phyloP scores from a whole-genome alignment of 1,140 invertebrate genomes.

The Sarcophaga bullata region DNA sequence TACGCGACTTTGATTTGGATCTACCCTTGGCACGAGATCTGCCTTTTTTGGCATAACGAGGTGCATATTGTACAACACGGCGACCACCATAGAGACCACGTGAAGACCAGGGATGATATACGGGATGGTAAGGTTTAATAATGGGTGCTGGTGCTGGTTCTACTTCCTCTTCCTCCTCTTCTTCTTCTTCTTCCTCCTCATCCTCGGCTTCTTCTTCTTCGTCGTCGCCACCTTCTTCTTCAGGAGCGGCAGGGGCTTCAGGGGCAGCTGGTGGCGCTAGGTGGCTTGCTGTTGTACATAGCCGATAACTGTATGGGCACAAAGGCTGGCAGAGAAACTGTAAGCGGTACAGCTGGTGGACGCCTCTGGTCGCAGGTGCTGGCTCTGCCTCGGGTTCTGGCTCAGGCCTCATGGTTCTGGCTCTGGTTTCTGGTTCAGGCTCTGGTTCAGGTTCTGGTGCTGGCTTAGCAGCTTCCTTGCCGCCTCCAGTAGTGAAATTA shows the following conservation, averaged over 20 bases:
- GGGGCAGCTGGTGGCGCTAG: constrained; percentile 48
- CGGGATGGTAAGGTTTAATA: constrained; percentile 35
- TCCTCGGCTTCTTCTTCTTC: constrained; percentile 3
- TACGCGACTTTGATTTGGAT: constrained; percentile 8
- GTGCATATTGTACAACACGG: background rate
- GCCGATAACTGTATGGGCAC: constrained; percentile 62
- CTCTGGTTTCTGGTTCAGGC: constrained; percentile 49
- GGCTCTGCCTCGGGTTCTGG: constrained; percentile 56
- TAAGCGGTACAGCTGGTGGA: constrained; percentile 56
- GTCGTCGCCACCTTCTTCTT: background rate
- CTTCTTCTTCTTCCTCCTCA: constrained; percentile 43
- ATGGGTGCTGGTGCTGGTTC: constrained; percentile 35
- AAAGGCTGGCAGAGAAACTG: constrained; percentile 60
- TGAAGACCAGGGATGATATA: constrained; percentile 23
- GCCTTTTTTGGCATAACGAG: background rate
- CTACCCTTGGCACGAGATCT: background rate
- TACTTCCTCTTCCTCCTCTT: background rate
- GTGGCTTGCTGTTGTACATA: constrained; percentile 57
- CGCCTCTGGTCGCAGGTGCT: constrained; percentile 45
- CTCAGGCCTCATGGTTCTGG: constrained; percentile 55
- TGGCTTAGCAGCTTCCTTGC: constrained; percentile 56
- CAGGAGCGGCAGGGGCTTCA: background rate
- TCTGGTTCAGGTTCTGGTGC: constrained; percentile 55
- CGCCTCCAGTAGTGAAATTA: constrained; percentile 54
- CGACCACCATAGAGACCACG: background rate